Base-by-base conservation (phyloP, 2,888 invertebrate species). In the Xestia rhomboidea region DNA sequence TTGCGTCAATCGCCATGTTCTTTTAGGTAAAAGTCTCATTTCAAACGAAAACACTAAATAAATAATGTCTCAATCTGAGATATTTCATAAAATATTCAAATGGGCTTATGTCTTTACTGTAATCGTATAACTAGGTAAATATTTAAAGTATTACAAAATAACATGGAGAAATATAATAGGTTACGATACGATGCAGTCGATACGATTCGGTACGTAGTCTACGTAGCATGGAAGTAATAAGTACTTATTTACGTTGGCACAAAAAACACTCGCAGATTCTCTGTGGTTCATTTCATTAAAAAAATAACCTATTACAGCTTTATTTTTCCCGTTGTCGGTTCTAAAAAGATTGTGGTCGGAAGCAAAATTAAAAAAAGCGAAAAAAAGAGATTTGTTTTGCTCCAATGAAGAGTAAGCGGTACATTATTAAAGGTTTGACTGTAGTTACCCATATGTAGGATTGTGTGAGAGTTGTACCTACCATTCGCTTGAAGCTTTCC, bases 221-320 rank as follows among this genome's bases (percentile, higher is more conserved):
- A 21, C 15, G 15, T 10, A 27, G 2, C 15, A 27, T 18, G 11
- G 15, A 60, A 49, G 15, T 76, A 62, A 34, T 15, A 79, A 27
- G 18, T 57, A 51, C 27, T 10, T 49, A 34, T 44, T 34, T 73
- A 51, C 4, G 1, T n/a, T 7, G 10, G 11, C 11, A 30, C 1
- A 60, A 82, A 67, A 67, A 51, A 51, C 34, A 24, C 46, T 60
- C 34, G 0, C 34, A 62, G 30, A 77, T 77, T 54, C 46, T 83
- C 68, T 77, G 54, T 63, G 78, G 30, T 68, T 68, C 30, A 63
- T 63, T 77, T 63, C n/a, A 62, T 74, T 11, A 54, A 77, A 82
- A 68, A 77, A 76, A 41, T 21, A 67, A 21, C 41, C 24, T 15
- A 3, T 11, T 10, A n/a, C 15, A 62, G 44, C 18, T 21, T 57